Base-by-base conservation (phyloP, 2,113 vertebrate genomes). In the Microtus montanus region DNA sequence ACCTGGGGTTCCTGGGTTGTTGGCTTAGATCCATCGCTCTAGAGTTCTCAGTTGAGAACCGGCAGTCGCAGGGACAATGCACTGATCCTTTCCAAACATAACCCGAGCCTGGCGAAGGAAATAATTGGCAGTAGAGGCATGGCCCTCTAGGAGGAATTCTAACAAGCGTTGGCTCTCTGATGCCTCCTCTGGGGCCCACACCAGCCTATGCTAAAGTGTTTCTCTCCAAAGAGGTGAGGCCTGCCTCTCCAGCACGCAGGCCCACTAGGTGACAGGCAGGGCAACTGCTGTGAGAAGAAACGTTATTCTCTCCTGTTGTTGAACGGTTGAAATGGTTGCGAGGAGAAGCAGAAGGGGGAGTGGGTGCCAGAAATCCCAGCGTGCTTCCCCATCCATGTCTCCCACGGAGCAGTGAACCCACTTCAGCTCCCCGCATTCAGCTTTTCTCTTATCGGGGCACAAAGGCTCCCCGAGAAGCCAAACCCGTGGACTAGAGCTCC, bases 401-500 rank as follows among this genome's bases (percentile, higher is more conserved):
- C 87, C 75, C 38, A 66, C 17, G 47, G 75, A 91, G 92, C 44
- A 1, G 17, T 88, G 93, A 96, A 92, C 64, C 44, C 71, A 44
- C 91, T 89, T 79, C 2, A 85, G 68, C 58, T n/a, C 26, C 84
- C 47, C 33, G 17, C 7, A 30, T 79, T 92, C 63, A 35, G 64
- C 58, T 93, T 93, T 91, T 78, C 95, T 92, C 49, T 80, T 58
- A 80, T 33, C 38, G 61, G 26, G 73, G 8, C 84, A 74, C 82
- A 87, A 95, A 61, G 52, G 70, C 73, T 94, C 22, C 73, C 66
- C 2, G 33, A 2, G 49, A 85, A 89, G 80, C 90, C 47, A 92
- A 93, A 90, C 49, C 94, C 71, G 35, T 13, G 82, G 30, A 87
- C 90, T 66, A 35, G 84, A 86, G 66, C 26, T 19, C 66, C 47